Base-by-base conservation (phyloP, 1,140 invertebrate species). In the Calosoma granatense region DNA sequence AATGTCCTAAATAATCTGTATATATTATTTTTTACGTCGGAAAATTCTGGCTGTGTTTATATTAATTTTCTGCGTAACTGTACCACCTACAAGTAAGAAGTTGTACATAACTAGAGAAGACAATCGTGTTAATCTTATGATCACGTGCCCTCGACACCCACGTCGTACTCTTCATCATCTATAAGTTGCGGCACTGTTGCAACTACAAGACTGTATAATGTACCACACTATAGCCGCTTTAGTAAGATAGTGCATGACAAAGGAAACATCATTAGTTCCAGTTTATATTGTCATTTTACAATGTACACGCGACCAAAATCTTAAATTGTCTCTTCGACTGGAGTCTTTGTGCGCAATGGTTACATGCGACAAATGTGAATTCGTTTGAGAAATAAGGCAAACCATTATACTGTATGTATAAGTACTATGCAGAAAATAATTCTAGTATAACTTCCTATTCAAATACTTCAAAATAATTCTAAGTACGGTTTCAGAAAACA, bases 281-380 rank as follows among this genome's bases (percentile, higher is more conserved):
- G 26, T 36, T 36, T 36, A 36, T 6, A 36, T n/a, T 36, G n/a
- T 36, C 26, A n/a, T 36, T 36, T 6, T 36, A 36, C 26, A 36
- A 36, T n/a, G 26, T n/a, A 36, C 26, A 36, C 26, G 26, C 26
- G 26, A 36, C 26, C n/a, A 36, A 36, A 36, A 36, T 36, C 26
- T 36, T 36, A 36, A 36, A n/a, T 9, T 36, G 26, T n/a, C 6
- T 36, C 26, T 36, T 36, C n/a, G 26, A n/a, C 26, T 6, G 26
- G 26, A 36, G 26, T 36, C n/a, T n/a, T n/a, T n/a, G n/a, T n/a
- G n/a, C n/a, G n/a, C n/a, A n/a, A n/a, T n/a, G n/a, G n/a, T n/a
- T 41, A 51, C 19, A n/a, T 22, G 9, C 43, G 20, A 54, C n/a
- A 59, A 56, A 20, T 19, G n/a, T n/a, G n/a, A n/a, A n/a, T n/a